Percentiles rank a stretch among this genome's conserved stretches.
Conservation (phyloP, 2,113 vertebrate species). For the Hoplias malabaricus region DNA sequence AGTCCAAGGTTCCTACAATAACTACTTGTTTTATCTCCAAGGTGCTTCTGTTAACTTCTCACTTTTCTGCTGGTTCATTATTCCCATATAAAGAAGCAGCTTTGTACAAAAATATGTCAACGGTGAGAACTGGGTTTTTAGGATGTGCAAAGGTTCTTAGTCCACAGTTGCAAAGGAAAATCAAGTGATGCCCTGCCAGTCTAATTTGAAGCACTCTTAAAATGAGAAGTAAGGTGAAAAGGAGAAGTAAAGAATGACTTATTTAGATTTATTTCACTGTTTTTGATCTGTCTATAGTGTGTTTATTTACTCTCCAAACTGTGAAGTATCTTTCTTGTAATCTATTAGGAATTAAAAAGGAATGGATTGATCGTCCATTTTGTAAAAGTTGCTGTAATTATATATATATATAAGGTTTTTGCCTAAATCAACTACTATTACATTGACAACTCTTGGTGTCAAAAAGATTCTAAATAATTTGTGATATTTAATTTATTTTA, state of each 20-base stretch:
- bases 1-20: neutral
- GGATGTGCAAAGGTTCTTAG: neutral
- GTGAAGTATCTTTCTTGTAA: no score
- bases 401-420: no score
- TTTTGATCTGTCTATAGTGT: neutral
- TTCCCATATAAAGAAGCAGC: conserved; percentile 9
- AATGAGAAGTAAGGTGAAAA: neutral
- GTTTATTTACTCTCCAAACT: neutral
- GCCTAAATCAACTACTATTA: no score
- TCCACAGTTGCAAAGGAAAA: neutral
- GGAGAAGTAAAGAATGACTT: neutral
- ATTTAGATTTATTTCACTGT: neutral
- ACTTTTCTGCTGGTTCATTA: neutral
- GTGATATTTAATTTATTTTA: no score
- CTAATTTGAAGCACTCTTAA: neutral
- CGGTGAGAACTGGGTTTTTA: neutral
- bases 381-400: no score
- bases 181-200: neutral
- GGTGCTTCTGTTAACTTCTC: neutral
- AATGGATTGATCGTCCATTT: no score
- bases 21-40: neutral
- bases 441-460: no score
- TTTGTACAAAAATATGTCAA: neutral
- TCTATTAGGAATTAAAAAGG: no score
- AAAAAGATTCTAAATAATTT: no score